A percentile compares a stretch with the other conserved stretches of the same genome.
phyloP scores from a whole-genome alignment of 2,797 vertebrate species.

The Betta splendens region DNA sequence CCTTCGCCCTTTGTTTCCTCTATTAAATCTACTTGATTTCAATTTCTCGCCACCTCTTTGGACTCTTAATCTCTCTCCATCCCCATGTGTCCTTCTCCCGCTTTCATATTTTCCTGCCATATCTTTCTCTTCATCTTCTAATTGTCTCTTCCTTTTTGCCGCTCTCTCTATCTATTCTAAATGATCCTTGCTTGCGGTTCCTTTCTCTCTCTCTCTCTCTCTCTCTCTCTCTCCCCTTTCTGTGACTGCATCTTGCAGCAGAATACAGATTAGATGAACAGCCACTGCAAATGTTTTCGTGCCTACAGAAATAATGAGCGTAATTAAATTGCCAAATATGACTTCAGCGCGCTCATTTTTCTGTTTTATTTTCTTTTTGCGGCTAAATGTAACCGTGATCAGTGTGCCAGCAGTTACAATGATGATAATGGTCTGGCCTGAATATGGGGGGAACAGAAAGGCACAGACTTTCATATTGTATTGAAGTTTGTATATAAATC shows the following conservation, averaged over 20 bases:
- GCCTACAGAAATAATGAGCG: conserved; percentile 39
- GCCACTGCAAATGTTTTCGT: conserved; percentile 41
- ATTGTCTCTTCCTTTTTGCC: conserved; percentile 14
- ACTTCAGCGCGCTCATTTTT: conserved; percentile 32
- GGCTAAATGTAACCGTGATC: conserved; percentile 9
- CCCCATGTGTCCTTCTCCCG: neutral
- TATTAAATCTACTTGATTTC: conserved; percentile 14
- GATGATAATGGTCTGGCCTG: conserved; percentile 12
- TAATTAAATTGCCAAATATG: conserved; percentile 50
- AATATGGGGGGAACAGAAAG: conserved; percentile 8
- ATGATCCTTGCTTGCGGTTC: conserved; percentile 36
- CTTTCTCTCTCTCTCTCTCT: conserved; percentile 7
- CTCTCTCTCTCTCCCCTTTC: conserved; percentile 13
- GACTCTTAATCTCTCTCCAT: conserved; percentile 11
- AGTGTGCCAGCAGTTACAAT: conserved; percentile 22
- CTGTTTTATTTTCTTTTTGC: conserved; percentile 38
- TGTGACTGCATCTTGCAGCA: conserved; percentile 30
- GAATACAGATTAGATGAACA: conserved; percentile 58
- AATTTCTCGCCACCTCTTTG: conserved; percentile 2
- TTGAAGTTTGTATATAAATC: neutral
- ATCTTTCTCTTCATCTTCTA: conserved; percentile 27
- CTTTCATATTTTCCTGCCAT: conserved; percentile 2
- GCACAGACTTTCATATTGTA: conserved; percentile 1
- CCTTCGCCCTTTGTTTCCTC: conserved; percentile 9
- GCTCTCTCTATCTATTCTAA: conserved; percentile 28